Conservation (phyloP, 1,140 invertebrate genomes). For the Ostrea edulis region DNA sequence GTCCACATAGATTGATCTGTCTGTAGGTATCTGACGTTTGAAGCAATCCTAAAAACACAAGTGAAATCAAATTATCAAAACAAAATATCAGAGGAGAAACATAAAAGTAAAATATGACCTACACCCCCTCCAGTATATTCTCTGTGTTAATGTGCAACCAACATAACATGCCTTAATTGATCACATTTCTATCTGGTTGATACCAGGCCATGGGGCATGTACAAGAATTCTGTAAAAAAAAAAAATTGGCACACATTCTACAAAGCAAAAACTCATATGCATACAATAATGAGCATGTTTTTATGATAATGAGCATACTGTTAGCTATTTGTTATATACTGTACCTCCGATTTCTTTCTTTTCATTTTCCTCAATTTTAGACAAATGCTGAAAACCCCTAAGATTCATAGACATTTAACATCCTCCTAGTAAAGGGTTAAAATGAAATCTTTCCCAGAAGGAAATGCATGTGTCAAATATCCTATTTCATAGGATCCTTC, state of each 20-base stretch:
- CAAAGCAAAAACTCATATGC: not conserved
- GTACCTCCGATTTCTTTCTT: not conserved
- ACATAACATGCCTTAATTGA: not conserved
- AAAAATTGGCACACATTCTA: not conserved
- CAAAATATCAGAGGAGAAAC: not conserved
- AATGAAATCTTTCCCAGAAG: too few species aligned
- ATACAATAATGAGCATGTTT: too few species aligned
- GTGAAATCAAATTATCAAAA: not conserved
- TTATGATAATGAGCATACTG: too few species aligned
- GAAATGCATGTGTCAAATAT: too few species aligned
- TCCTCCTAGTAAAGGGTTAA: too few species aligned
- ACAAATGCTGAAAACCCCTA: too few species aligned
- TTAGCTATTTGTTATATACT: not conserved
- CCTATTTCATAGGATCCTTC: too few species aligned
- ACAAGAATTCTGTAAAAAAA: not conserved
- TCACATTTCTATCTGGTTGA: not conserved
- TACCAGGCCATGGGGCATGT: not conserved
- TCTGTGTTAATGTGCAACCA: not conserved
- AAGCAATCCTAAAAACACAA: not conserved
- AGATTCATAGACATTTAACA: too few species aligned
- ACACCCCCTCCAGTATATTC: not conserved
- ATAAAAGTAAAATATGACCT: not conserved
- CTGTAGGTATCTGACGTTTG: slow-evolving; percentile 5
- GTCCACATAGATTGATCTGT: slow-evolving; percentile 66
- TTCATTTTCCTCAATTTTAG: not conserved